Conservation (phyloP, 2,797 vertebrate species). For the Mergus octosetaceus region DNA sequence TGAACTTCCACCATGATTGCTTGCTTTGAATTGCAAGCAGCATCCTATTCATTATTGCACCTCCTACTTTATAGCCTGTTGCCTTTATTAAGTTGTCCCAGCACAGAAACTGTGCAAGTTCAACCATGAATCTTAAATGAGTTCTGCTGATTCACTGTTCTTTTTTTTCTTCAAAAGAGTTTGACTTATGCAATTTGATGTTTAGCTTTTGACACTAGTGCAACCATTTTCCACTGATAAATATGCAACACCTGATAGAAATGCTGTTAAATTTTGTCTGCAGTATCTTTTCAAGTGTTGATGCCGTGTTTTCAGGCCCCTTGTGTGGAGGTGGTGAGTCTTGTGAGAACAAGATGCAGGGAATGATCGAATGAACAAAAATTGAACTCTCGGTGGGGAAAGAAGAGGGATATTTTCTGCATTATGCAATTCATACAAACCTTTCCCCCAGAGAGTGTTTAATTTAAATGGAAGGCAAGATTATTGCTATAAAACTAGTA, state of each 20-base stretch:
- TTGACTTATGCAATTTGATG: background rate
- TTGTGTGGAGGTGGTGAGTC: background rate
- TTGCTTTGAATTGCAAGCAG: background rate
- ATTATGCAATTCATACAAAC: background rate
- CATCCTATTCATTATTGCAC: accelerated
- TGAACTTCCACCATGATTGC: background rate
- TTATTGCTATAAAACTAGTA: background rate
- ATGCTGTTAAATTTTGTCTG: background rate
- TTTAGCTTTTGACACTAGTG: background rate
- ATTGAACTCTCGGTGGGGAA: background rate
- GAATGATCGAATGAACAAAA: background rate
- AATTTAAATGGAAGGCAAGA: background rate
- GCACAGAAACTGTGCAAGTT: background rate
- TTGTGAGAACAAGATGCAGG: background rate
- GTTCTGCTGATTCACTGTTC: background rate
- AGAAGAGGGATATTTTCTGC: background rate
- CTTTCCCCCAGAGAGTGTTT: background rate
- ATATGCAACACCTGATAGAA: background rate
- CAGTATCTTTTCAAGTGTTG: background rate
- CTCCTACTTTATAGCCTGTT: background rate
- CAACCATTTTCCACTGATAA: background rate
- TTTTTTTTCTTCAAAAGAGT: background rate
- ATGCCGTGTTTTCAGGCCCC: background rate
- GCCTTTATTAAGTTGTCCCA: background rate
- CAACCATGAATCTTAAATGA: background rate